Evolutionary conservation across 2,888 invertebrate species (phyloP).

Genomic region (Antheraea yamamai): DNA sequence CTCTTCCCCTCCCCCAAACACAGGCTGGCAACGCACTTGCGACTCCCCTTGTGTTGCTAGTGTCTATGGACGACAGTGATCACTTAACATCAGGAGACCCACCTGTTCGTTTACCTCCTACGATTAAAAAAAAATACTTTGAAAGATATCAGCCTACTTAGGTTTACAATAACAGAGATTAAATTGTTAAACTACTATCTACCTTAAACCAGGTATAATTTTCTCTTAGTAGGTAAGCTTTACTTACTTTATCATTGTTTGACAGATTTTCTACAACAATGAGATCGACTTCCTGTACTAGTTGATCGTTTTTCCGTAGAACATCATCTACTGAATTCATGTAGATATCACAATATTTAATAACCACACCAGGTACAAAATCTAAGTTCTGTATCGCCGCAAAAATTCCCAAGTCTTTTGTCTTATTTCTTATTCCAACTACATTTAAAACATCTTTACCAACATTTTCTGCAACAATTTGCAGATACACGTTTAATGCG

Average conservation of each 20-base stretch:
- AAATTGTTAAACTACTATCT: neutral
- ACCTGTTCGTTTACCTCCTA: no score
- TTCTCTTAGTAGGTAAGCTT: neutral
- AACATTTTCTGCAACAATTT: conserved; percentile 44
- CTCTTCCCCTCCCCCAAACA: no score
- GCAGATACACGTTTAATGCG: conserved; percentile 30
- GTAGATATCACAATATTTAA: conserved; percentile 25
- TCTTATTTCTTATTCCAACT: conserved; percentile 29
- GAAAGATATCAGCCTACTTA: neutral
- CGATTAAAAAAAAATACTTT: no score
- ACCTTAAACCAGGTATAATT: no score
- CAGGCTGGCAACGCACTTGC: no score
- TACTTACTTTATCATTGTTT: conserved; percentile 32
- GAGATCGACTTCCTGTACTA: conserved; percentile 29
- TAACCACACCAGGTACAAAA: conserved; percentile 26
- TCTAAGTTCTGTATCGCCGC: conserved; percentile 27
- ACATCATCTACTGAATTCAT: conserved; percentile 24
- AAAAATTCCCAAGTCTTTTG: conserved; percentile 25
- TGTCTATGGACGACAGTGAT: no score
- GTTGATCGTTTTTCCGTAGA: conserved; percentile 17
- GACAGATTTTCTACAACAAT: conserved; percentile 36
- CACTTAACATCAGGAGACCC: no score
- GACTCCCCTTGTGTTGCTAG: no score
- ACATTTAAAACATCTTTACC: conserved; percentile 34
- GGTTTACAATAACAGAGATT: neutral